Evolutionary conservation across 2,113 vertebrate genomes (phyloP).

Genomic region (Labeo rohita): DNA sequence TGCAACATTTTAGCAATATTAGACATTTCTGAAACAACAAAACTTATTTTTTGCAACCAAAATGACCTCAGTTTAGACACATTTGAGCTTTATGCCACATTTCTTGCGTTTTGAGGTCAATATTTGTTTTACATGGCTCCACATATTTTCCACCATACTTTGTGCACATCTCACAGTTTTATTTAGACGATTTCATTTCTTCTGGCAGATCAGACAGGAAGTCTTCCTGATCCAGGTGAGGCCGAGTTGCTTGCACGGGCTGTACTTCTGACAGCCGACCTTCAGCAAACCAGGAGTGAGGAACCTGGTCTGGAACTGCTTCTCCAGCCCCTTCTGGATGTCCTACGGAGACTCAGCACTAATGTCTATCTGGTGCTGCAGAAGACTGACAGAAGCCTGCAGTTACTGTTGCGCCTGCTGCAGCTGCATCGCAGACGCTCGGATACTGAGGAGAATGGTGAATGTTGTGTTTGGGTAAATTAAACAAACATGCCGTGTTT

Average conservation of each 20-base stretch:
- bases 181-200: not conserved
- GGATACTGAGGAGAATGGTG: constrained; percentile 55
- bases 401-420: constrained; percentile 84
- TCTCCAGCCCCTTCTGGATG: constrained; percentile 85
- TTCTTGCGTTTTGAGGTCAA: not conserved
- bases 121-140: not conserved
- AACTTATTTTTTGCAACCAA: no score
- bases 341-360: constrained; percentile 84
- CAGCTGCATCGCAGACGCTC: constrained; percentile 65
- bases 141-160: not conserved
- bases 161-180: not conserved
- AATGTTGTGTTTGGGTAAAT: constrained; percentile 39
- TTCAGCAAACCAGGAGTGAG: constrained; percentile 56
- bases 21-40: not conserved
- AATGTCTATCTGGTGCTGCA: constrained; percentile 86
- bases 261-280: constrained; percentile 78
- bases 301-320: constrained; percentile 75
- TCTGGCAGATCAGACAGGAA: constrained; percentile 72
- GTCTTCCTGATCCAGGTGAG: constrained; percentile 82
- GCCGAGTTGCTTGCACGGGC: constrained; percentile 84
- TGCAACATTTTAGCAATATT: not conserved
- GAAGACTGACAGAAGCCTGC: constrained; percentile 90
- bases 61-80: not conserved
- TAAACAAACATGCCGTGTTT: not conserved
- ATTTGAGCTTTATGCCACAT: not conserved